A percentile compares a stretch with the other conserved stretches of the same genome.
phyloP scores from a whole-genome alignment of 2,888 invertebrate genomes.

The Lycocerus yunnanus region DNA sequence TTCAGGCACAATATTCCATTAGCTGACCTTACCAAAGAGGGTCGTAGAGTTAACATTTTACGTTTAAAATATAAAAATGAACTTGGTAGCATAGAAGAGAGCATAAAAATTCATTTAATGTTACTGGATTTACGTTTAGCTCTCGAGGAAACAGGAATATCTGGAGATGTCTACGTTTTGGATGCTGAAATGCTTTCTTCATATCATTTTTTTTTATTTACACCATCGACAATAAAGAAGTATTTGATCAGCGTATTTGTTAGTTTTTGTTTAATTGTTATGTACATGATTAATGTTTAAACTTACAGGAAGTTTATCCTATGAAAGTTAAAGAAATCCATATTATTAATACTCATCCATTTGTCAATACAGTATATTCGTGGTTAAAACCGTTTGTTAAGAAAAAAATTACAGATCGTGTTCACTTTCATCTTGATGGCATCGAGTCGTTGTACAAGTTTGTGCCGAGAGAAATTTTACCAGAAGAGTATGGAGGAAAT shows the following conservation, averaged over 20 bases:
- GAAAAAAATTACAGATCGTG: conserved; percentile 83
- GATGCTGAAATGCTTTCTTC: conserved; percentile 81
- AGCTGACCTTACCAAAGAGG: conserved; percentile 80
- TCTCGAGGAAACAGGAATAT: conserved; percentile 80
- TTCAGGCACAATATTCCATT: conserved; percentile 77
- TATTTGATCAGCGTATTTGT: neutral
- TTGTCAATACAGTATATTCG: conserved; percentile 83
- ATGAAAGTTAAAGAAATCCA: conserved; percentile 87
- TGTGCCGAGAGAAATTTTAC: conserved; percentile 63
- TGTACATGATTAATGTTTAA: neutral
- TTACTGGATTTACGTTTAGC: conserved; percentile 79
- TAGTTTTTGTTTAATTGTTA: conserved; percentile 30
- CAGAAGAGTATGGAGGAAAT: conserved; percentile 76
- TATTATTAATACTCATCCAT: conserved; percentile 80
- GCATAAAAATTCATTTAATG: conserved; percentile 83
- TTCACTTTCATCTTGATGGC: conserved; percentile 74
- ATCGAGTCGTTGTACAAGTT: conserved; percentile 76
- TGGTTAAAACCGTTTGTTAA: conserved; percentile 86
- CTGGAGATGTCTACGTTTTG: conserved; percentile 81
- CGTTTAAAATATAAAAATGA: conserved; percentile 72
- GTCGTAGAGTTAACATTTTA: conserved; percentile 76
- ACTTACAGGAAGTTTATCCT: conserved; percentile 68
- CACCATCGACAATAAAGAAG: conserved; percentile 54
- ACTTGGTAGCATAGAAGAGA: conserved; percentile 72
- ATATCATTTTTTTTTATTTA: conserved; percentile 82